Base-by-base conservation (phyloP, 2,888 invertebrate species). In the Pteria penguin region DNA sequence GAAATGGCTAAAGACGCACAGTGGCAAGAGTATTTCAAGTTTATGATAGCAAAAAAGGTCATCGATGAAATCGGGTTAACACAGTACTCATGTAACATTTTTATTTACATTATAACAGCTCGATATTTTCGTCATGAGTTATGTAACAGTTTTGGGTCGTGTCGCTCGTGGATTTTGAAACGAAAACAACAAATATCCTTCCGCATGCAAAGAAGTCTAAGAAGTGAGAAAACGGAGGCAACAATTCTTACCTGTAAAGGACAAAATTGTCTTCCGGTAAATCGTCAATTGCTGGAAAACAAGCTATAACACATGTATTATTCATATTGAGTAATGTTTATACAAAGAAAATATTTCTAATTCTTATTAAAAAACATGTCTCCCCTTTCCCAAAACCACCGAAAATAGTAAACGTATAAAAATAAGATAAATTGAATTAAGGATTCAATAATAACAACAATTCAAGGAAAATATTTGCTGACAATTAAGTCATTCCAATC, bases 31-130 rank as follows among this genome's bases (percentile, higher is more conserved):
- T 88, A 89, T 70, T 80, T 91, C 29, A 72, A 79, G 4, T 91
- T 87, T 79, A 85, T 84, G 76, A 86, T 84, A 4, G 80, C 83
- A 4, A 81, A 89, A 61, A 85, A 86, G 26, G 76, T 89, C 5
- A 83, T 90, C 18, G 88, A 90, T 76, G 86, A 87, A 61, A 78
- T 90, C 2, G 89, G 90, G 2, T 83, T 89, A 60, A 90, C 91
- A 0, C 90, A 90, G 67, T 89, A 90, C 68, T 91, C 91, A 0
- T 86, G 88, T 63, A 91, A 90, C 81, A 82, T 88, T n/a, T 85
- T 88, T 62, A 84, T 89, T 32, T 88, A 87, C 78, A 83, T 83
- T 32, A 69, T 78, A 22, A 87, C 87, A 8, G 85, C 88, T 8
- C 81, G 81, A 68, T 84, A 87, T 36, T 89, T 88, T 63, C 66